phyloP scores from a whole-genome alignment of 2,797 vertebrate species.

The Macroramphosus scolopax region DNA sequence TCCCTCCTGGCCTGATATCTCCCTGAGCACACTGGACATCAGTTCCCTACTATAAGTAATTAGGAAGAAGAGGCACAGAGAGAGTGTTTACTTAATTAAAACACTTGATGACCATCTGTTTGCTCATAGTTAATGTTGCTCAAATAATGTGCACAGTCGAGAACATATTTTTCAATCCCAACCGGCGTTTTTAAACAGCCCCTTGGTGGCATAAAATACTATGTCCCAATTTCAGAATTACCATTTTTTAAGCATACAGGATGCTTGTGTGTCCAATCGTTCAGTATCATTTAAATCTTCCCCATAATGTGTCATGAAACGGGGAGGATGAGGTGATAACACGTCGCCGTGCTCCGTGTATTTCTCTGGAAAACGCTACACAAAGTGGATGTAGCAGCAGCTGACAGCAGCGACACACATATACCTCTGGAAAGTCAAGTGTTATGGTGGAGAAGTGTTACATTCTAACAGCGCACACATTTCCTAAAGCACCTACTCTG shows the following conservation, averaged over 20 bases:
- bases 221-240: too few species aligned
- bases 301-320: conserved; percentile 41
- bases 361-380: conserved; percentile 49
- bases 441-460: conserved; percentile 36
- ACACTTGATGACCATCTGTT: conserved; percentile 68
- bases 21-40: conserved; percentile 43
- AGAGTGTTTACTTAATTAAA: conserved; percentile 69
- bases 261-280: conserved; percentile 46
- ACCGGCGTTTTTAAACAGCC: conserved; percentile 26
- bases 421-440: conserved; percentile 57
- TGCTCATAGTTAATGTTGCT: conserved; percentile 52
- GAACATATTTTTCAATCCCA: conserved; percentile 31
- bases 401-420: conserved; percentile 51
- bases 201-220: too few species aligned
- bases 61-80: conserved; percentile 41
- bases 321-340: conserved; percentile 48
- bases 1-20: conserved; percentile 29
- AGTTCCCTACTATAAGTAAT: conserved; percentile 52
- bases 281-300: conserved; percentile 33
- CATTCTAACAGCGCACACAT: conserved; percentile 36
- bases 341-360: conserved; percentile 32
- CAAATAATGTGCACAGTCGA: conserved; percentile 34
- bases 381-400: conserved; percentile 49
- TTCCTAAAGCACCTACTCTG: conserved; percentile 56
- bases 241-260: conserved; percentile 9